phyloP scores from a whole-genome alignment of 1,140 invertebrate species.

The Rhopalosiphum maidis region DNA sequence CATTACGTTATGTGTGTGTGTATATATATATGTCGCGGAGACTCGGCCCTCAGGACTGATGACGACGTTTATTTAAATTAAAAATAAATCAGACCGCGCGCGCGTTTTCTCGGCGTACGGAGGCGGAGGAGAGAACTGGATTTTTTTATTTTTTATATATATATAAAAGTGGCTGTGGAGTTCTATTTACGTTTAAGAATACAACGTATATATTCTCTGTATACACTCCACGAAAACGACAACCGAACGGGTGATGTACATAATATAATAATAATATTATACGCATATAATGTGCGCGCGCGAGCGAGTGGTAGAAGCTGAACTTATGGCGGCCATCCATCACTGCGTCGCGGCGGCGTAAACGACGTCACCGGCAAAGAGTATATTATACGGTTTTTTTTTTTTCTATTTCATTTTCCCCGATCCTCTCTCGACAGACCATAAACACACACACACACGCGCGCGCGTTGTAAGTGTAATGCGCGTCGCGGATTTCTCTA shows the following conservation, averaged over 20 bases:
- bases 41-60: not conserved
- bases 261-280: not conserved
- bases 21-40: not conserved
- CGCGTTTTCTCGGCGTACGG: not conserved
- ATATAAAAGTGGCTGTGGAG: not conserved
- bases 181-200: not conserved
- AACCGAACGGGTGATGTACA: not conserved
- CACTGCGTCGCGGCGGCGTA: not conserved
- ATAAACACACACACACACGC: not conserved
- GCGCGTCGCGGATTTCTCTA: not conserved
- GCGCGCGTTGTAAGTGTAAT: not conserved
- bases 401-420: not conserved
- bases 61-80: slow-evolving; percentile 40
- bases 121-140: not conserved
- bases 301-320: not conserved
- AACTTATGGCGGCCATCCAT: slow-evolving; percentile 52
- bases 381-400: not conserved
- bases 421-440: not conserved
- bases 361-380: not conserved
- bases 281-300: not conserved
- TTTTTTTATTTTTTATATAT: not conserved
- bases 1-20: not conserved
- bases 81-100: slow-evolving; percentile 27
- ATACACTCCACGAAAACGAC: not conserved
- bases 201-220: not conserved